Evolutionary conservation across 2,888 invertebrate genomes (phyloP).

Genomic region (Eumerus sabulonum): DNA sequence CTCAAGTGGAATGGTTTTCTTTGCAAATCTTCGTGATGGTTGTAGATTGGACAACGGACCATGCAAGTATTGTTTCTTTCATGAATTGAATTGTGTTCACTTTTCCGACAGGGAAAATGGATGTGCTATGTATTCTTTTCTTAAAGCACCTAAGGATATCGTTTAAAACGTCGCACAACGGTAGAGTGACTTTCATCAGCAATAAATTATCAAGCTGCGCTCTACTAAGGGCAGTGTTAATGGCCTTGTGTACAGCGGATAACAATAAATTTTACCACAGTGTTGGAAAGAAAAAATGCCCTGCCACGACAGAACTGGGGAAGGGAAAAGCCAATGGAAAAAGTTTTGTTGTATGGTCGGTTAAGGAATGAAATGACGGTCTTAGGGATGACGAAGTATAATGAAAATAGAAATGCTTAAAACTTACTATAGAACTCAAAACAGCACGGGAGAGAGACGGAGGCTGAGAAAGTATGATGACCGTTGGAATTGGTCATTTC

Average conservation of each 20-base stretch:
- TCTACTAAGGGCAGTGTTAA: not conserved
- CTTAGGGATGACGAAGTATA: no score
- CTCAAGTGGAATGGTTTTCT: slow-evolving; percentile 30
- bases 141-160: not conserved
- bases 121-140: not conserved
- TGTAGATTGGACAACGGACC: not conserved
- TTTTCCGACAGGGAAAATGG: no score
- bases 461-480: no score
- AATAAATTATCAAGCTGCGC: not conserved
- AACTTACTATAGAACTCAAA: no score
- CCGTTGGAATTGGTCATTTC: no score
- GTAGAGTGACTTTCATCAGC: not conserved
- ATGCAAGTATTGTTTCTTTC: slow-evolving; percentile 17
- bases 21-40: slow-evolving; percentile 16
- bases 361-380: no score
- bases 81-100: slow-evolving; percentile 1
- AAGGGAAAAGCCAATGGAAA: no score
- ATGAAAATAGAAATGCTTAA: no score
- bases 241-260: not conserved
- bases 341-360: no score
- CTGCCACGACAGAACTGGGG: no score
- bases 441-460: no score
- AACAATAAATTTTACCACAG: not conserved
- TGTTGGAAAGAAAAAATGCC: not conserved
- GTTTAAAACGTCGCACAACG: slow-evolving; percentile 1